phyloP scores from a whole-genome alignment of 2,113 vertebrate genomes.

The Microcebus lehilahytsara region DNA sequence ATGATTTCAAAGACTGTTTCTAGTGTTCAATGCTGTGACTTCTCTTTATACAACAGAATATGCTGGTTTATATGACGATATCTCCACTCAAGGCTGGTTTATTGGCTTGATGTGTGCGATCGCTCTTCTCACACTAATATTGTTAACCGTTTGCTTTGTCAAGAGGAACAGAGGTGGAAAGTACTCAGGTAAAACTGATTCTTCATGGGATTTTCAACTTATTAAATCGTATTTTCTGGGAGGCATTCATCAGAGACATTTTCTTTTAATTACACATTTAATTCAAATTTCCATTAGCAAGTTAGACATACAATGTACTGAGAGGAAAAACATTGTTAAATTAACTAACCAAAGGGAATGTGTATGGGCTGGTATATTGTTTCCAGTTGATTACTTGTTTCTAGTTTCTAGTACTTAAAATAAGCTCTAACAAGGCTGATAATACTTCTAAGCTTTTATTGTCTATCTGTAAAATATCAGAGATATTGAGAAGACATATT shows the following conservation, averaged over 20 bases:
- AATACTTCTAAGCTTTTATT: neutral
- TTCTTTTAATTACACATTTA: neutral
- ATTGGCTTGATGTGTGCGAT: slow-evolving; percentile 98
- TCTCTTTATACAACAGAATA: slow-evolving; percentile 85
- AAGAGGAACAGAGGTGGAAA: slow-evolving; percentile 98
- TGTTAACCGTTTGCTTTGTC: slow-evolving; percentile 95
- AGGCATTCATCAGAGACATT: neutral
- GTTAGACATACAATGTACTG: neutral
- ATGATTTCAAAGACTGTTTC: neutral
- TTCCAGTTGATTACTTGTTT: neutral
- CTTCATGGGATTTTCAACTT: neutral
- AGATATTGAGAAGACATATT: neutral
- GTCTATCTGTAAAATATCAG: neutral
- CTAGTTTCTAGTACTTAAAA: neutral
- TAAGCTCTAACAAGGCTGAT: neutral
- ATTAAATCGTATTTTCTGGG: neutral
- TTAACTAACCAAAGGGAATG: neutral
- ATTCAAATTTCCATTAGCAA: neutral
- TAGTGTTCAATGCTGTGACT: neutral
- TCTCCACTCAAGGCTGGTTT: slow-evolving; percentile 97
- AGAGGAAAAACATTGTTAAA: neutral
- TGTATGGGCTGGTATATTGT: neutral
- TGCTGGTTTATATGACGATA: slow-evolving; percentile 91
- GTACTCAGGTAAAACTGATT: slow-evolving; percentile 91
- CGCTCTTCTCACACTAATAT: slow-evolving; percentile 92